Evolutionary conservation across 64 coral and sea anemone species (phyloP).

Genomic region (Montipora cactus): DNA sequence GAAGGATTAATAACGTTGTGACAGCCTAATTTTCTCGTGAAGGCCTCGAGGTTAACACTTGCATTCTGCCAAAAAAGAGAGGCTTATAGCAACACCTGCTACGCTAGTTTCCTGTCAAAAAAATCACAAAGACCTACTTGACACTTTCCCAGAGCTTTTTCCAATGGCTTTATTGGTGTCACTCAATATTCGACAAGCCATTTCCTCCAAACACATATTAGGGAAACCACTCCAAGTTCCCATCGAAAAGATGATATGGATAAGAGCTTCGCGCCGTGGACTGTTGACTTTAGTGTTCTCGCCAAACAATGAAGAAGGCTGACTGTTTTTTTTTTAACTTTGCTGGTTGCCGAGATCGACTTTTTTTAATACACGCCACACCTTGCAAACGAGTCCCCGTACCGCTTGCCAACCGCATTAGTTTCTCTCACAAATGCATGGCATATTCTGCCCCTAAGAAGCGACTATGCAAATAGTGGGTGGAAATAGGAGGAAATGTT

Average conservation of each 20-base stretch:
- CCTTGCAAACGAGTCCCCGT: not conserved
- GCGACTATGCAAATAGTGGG: slow-evolving; percentile 54
- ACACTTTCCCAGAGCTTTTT: slow-evolving; percentile 58
- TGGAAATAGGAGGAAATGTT: slow-evolving; percentile 82
- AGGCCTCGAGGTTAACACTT: slow-evolving; percentile 53
- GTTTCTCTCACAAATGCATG: slow-evolving; percentile 24
- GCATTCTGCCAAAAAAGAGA: slow-evolving; percentile 42
- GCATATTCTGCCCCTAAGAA: slow-evolving; percentile 46
- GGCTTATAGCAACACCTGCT: slow-evolving; percentile 57
- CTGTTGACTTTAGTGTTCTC: slow-evolving; percentile 32
- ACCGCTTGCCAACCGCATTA: slow-evolving; percentile 6
- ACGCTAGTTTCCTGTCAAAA: slow-evolving; percentile 60
- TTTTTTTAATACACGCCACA: not conserved
- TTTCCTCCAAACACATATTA: slow-evolving; percentile 61
- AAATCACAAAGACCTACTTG: slow-evolving; percentile 61
- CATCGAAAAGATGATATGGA: slow-evolving; percentile 49
- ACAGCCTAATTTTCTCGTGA: slow-evolving; percentile 60
- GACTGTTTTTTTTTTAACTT: slow-evolving; percentile 15
- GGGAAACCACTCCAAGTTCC: slow-evolving; percentile 61
- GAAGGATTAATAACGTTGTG: slow-evolving; percentile 35
- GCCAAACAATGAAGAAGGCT: slow-evolving; percentile 33
- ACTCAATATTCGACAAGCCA: slow-evolving; percentile 51
- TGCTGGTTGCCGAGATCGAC: not conserved
- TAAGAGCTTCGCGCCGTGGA: slow-evolving; percentile 20
- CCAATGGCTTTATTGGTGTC: slow-evolving; percentile 52